Conservation (phyloP, 2,888 invertebrate genomes). For the Melinopterus prodromus region DNA sequence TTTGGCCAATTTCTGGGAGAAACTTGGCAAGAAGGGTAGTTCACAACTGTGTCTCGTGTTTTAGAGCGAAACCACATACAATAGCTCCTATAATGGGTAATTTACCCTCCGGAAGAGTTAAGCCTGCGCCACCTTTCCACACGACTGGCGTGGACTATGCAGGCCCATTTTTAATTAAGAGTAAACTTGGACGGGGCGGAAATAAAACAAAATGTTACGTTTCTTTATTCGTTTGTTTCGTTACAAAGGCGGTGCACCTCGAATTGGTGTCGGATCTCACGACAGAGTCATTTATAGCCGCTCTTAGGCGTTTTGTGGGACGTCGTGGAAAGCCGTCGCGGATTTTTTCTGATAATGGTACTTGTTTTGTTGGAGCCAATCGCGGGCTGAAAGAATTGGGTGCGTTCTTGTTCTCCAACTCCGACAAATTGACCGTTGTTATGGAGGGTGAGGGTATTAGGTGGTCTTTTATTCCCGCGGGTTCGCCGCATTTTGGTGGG, state of each 20-base stretch:
- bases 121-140: slow-evolving; percentile 29
- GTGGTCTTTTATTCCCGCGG: slow-evolving; percentile 8
- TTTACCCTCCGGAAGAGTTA: slow-evolving; percentile 32
- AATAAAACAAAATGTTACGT: slow-evolving; percentile 45
- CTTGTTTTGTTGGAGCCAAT: slow-evolving; percentile 52
- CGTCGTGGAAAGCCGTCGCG: slow-evolving; percentile 47
- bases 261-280: slow-evolving; percentile 50
- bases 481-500: slow-evolving; percentile 51
- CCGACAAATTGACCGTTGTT: background rate
- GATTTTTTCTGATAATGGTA: slow-evolving; percentile 51
- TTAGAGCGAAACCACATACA: slow-evolving; percentile 34
- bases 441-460: background rate
- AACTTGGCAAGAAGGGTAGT: slow-evolving; percentile 27
- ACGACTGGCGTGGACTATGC: slow-evolving; percentile 46
- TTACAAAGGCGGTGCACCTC: slow-evolving; percentile 49
- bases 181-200: slow-evolving; percentile 36
- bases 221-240: slow-evolving; percentile 48
- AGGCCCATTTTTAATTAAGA: slow-evolving; percentile 44
- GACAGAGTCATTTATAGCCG: slow-evolving; percentile 49
- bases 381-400: background rate
- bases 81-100: slow-evolving; percentile 38
- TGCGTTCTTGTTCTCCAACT: background rate
- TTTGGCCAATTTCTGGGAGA: slow-evolving; percentile 23
- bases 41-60: slow-evolving; percentile 37
- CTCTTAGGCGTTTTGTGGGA: slow-evolving; percentile 48